Percentiles rank a stretch among this genome's conserved stretches.
phyloP scores from a whole-genome alignment of 2,888 invertebrate species.

The Perizoma flavofasciatum region DNA sequence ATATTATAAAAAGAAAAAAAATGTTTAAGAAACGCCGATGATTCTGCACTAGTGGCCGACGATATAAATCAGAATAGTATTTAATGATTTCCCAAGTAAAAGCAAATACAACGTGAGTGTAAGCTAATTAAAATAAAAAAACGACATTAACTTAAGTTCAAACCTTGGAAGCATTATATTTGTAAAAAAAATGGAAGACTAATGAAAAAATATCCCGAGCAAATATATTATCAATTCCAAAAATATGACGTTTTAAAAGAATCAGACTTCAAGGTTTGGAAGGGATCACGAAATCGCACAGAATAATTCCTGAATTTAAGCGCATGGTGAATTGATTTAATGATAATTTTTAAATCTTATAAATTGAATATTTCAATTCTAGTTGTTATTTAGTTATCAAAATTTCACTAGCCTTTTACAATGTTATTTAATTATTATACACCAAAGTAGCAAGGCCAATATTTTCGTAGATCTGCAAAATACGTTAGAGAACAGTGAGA shows the following conservation, averaged over 20 bases:
- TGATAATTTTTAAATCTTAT: slow-evolving; percentile 58
- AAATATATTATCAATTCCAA: neutral
- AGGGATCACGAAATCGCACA: slow-evolving; percentile 13
- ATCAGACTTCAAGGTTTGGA: neutral
- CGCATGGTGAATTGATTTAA: slow-evolving; percentile 47
- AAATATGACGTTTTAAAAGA: neutral
- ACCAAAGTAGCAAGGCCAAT: slow-evolving; percentile 77
- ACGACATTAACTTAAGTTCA: too few relatives aligned
- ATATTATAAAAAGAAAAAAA: too few relatives aligned
- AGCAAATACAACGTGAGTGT: too few relatives aligned
- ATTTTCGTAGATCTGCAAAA: slow-evolving; percentile 62
- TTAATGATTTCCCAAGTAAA: too few relatives aligned
- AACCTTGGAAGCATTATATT: neutral
- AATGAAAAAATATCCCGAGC: neutral
- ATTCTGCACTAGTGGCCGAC: too few relatives aligned
- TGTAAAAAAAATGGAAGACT: slow-evolving; percentile 7
- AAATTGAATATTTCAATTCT: slow-evolving; percentile 75
- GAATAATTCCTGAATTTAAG: slow-evolving; percentile 30
- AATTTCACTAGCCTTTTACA: slow-evolving; percentile 83
- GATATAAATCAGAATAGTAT: too few relatives aligned
- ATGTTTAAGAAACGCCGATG: too few relatives aligned
- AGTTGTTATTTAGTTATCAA: slow-evolving; percentile 80
- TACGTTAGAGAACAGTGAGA: slow-evolving; percentile 46
- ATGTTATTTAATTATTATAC: slow-evolving; percentile 66
- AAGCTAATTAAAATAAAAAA: too few relatives aligned